These are phyloP conservation scores for Rachycentron canadum DNA, from an alignment of 2,797 vertebrate genomes.

Conservation along the genomic window DNA sequence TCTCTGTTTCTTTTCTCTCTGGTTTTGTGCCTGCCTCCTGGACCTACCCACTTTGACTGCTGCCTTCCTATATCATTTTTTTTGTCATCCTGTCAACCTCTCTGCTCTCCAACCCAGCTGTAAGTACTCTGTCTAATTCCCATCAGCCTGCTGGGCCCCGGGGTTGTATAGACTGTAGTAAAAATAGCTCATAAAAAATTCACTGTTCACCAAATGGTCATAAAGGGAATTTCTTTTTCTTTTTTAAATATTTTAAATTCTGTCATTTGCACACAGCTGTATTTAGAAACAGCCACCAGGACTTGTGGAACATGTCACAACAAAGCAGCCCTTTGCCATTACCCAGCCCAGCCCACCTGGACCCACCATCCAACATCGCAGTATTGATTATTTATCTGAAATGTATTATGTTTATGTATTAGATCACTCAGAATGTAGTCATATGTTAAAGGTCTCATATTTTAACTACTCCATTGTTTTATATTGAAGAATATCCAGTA, in stretches of 20 bases:
- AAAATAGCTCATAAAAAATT: not conserved
- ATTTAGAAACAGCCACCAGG: no score
- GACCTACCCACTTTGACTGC: slow-evolving; percentile 1
- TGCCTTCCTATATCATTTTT: not conserved
- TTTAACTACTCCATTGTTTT: no score
- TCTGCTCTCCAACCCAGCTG: slow-evolving; percentile 55
- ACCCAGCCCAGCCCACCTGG: no score
- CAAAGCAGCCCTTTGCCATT: no score
- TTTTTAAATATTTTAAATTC: not conserved
- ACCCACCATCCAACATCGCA: no score
- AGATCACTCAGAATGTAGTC: no score
- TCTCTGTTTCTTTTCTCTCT: slow-evolving; percentile 18
- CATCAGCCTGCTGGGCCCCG: not conserved
- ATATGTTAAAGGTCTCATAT: no score
- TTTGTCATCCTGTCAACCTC: slow-evolving; percentile 13
- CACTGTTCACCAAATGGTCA: not conserved
- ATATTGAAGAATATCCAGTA: no score
- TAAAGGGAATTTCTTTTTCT: not conserved
- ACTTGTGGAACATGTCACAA: no score
- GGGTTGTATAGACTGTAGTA: not conserved
- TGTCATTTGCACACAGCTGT: not conserved
- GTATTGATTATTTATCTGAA: no score
- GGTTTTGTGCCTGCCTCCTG: slow-evolving; percentile 17
- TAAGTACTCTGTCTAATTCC: slow-evolving; percentile 58
- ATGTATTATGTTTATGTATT: no score